These are phyloP conservation scores for Euthynnus affinis DNA, from an alignment of 2,797 vertebrate species.

Conservation along the genomic window DNA sequence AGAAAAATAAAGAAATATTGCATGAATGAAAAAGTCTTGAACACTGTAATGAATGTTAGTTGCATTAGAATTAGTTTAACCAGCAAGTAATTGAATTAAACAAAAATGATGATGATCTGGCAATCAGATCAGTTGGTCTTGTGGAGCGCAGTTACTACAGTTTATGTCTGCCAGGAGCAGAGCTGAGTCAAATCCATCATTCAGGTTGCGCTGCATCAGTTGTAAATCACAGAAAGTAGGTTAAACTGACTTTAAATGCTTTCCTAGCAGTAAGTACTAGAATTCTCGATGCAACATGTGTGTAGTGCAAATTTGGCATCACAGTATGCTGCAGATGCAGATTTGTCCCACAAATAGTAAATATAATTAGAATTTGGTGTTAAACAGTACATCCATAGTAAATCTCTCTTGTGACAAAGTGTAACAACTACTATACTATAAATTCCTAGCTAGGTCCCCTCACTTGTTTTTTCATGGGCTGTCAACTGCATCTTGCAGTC, in stretches of 20 bases:
- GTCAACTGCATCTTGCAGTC: background rate
- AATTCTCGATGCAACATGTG: background rate
- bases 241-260: conserved; percentile 21
- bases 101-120: conserved; percentile 38
- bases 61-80: conserved; percentile 4
- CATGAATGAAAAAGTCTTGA: background rate
- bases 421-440: too few relatives aligned
- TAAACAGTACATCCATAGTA: background rate
- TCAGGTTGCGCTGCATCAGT: conserved; percentile 10
- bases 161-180: conserved; percentile 11
- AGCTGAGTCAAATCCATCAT: conserved; percentile 14
- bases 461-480: background rate
- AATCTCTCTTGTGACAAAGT: background rate
- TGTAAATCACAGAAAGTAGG: conserved; percentile 8
- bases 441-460: too few relatives aligned
- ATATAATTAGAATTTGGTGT: background rate
- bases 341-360: background rate
- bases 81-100: conserved; percentile 57
- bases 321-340: too few relatives aligned
- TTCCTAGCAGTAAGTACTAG: background rate
- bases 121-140: conserved; percentile 43
- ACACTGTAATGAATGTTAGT: background rate
- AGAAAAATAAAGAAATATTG: background rate
- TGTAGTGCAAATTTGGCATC: background rate
- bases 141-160: background rate